A percentile compares a stretch with the other conserved stretches of the same genome.
phyloP scores from a whole-genome alignment of 2,113 vertebrate species.

The Thermophis baileyi region DNA sequence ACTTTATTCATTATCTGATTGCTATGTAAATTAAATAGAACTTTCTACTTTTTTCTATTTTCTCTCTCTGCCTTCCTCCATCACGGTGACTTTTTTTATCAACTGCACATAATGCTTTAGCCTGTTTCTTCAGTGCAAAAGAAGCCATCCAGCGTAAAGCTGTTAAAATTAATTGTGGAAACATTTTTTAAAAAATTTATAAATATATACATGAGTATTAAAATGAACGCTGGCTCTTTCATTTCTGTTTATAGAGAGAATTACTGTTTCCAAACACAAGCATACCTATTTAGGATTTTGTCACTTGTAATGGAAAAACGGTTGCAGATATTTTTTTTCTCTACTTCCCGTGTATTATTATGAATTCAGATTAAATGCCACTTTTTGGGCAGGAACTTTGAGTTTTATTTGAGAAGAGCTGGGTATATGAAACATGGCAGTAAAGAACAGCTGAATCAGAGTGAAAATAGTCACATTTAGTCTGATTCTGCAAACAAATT shows the following conservation, averaged over 20 bases:
- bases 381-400: slow-evolving; percentile 56
- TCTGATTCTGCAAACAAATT: slow-evolving; percentile 42
- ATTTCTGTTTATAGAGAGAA: not conserved
- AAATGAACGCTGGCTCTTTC: not conserved
- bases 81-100: not conserved
- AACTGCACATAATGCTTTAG: not conserved
- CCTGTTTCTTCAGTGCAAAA: not conserved
- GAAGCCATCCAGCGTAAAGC: not conserved
- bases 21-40: not conserved
- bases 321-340: slow-evolving; percentile 51
- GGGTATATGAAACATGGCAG: slow-evolving; percentile 65
- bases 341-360: slow-evolving; percentile 59
- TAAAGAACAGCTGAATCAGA: slow-evolving; percentile 67
- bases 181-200: not conserved
- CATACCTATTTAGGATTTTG: slow-evolving; percentile 30
- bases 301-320: slow-evolving; percentile 72
- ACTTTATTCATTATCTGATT: not conserved
- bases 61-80: not conserved
- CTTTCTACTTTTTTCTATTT: not conserved
- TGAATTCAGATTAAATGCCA: slow-evolving; percentile 61
- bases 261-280: not conserved
- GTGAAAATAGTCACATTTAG: slow-evolving; percentile 48
- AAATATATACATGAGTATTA: not conserved
- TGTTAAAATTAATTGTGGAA: not conserved
- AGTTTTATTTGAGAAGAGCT: slow-evolving; percentile 60